Percentiles rank a stretch among this genome's conserved stretches.
Evolutionary conservation across 2,797 vertebrate species (phyloP).

Genomic region (Gouania willdenowi): DNA sequence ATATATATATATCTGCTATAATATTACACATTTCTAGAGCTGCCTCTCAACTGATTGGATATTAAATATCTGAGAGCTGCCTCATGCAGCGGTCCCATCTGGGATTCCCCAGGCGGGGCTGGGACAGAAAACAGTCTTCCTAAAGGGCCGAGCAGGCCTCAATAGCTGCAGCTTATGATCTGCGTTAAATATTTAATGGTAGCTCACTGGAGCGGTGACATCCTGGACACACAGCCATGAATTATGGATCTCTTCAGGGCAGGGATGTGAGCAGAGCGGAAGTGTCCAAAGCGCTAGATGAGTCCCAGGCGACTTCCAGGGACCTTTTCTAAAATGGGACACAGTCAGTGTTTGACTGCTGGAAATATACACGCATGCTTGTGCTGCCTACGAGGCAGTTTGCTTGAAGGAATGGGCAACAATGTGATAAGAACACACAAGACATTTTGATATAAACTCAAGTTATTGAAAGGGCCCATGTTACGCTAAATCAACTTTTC

Average conservation of each 20-base stretch:
- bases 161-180: constrained; percentile 67
- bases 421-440: no score
- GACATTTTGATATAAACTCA: no score
- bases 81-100: constrained; percentile 37
- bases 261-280: constrained; percentile 30
- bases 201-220: constrained; percentile 65
- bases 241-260: constrained; percentile 72
- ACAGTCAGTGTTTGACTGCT: no score
- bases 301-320: constrained; percentile 56
- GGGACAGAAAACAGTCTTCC: constrained; percentile 46
- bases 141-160: constrained; percentile 54
- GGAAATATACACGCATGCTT: no score
- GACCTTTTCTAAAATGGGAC: constrained; percentile 47
- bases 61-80: constrained; percentile 34
- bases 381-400: no score
- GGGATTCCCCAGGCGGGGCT: constrained; percentile 46
- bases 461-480: no score
- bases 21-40: constrained; percentile 13
- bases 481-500: no score
- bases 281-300: constrained; percentile 59
- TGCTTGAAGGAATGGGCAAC: no score
- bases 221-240: constrained; percentile 65
- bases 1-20: no score
- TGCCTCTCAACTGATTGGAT: constrained; percentile 49
- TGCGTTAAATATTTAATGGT: constrained; percentile 75